Evolutionary conservation across 1,140 invertebrate genomes (phyloP).

Genomic region (Aleiodes sp.): DNA sequence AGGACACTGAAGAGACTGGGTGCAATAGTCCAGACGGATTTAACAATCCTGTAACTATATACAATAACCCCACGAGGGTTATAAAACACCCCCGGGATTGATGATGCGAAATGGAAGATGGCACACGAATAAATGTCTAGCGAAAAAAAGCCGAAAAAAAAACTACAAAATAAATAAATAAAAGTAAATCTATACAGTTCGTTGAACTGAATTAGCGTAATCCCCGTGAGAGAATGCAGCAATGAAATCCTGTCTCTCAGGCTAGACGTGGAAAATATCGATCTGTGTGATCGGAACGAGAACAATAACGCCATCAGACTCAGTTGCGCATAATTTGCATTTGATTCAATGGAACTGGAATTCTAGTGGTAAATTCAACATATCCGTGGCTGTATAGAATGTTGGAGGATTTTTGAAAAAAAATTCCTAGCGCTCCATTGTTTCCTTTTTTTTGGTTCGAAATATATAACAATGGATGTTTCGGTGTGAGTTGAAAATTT

Average conservation of each 20-base stretch:
- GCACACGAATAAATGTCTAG: constrained; percentile 4
- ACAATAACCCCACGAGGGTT: neutral
- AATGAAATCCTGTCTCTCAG: constrained; percentile 27
- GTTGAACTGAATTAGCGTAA: constrained; percentile 34
- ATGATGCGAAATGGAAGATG: constrained; percentile 29
- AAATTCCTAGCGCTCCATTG: neutral
- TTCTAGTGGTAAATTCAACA: constrained; percentile 4
- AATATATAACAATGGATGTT: too few species aligned
- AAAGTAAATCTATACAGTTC: constrained; percentile 12
- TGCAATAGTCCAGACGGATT: constrained; percentile 21
- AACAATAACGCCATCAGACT: constrained; percentile 31
- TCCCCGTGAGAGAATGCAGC: constrained; percentile 31
- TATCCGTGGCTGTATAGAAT: neutral
- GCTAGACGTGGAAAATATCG: constrained; percentile 25
- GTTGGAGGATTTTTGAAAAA: neutral
- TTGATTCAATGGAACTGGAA: constrained; percentile 21
- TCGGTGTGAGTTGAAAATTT: too few species aligned
- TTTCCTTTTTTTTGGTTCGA: constrained; percentile 2
- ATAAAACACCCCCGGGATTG: constrained; percentile 26
- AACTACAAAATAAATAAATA: neutral
- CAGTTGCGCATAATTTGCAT: constrained; percentile 29
- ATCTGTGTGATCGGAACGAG: constrained; percentile 24
- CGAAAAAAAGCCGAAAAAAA: neutral
- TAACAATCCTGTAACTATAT: constrained; percentile 6
- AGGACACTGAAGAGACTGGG: neutral